These are phyloP conservation scores for Novumbra hubbsi DNA, from an alignment of 2,797 vertebrate genomes.

Conservation along the genomic window DNA sequence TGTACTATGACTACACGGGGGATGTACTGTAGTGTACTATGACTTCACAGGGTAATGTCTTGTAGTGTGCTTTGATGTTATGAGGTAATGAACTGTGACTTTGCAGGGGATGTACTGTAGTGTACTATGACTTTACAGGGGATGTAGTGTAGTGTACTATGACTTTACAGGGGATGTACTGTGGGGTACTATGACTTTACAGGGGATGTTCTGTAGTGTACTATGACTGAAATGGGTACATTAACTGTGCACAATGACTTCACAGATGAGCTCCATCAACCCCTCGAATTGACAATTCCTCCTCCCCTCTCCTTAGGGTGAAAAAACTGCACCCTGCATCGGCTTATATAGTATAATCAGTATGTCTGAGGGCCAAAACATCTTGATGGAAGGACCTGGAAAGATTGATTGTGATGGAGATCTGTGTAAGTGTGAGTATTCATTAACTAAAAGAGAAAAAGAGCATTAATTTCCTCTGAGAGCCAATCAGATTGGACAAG, in stretches of 20 bases:
- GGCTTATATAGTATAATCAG: slow-evolving; percentile 24
- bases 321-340: slow-evolving; percentile 29
- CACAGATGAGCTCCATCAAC: slow-evolving; percentile 17
- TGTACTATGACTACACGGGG: too few species aligned
- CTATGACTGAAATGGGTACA: background rate
- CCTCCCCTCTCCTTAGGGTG: slow-evolving; percentile 22
- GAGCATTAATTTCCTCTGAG: slow-evolving; percentile 60
- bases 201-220: background rate
- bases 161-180: too few species aligned
- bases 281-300: slow-evolving; percentile 16
- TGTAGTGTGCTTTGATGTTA: too few species aligned
- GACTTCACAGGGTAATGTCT: too few species aligned
- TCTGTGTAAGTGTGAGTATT: slow-evolving; percentile 44
- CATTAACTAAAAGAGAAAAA: slow-evolving; percentile 58
- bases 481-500: slow-evolving; percentile 47
- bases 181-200: too few species aligned
- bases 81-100: background rate
- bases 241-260: background rate
- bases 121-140: slow-evolving; percentile 6
- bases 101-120: background rate
- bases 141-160: too few species aligned
- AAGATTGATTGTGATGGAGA: background rate
- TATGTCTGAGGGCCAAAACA: slow-evolving; percentile 15
- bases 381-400: slow-evolving; percentile 23
- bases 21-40: too few species aligned